A percentile compares a stretch with the other conserved stretches of the same genome.
Conservation (phyloP, 2,888 invertebrate species). For the Scelioninae gen. 2 region DNA sequence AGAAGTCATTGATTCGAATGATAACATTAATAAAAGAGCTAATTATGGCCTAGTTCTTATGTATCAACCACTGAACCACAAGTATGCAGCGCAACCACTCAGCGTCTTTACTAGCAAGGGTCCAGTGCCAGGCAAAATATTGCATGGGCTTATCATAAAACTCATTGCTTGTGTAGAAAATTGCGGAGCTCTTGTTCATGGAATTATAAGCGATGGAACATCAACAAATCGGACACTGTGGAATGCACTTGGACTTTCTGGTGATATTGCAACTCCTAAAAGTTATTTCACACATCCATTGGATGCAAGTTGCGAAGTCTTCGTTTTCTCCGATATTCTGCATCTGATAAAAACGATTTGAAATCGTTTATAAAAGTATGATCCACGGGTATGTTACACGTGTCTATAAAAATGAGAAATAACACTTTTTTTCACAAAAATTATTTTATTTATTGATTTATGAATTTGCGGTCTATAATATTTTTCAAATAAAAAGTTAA, state of each 20-base stretch:
- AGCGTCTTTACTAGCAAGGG: neutral
- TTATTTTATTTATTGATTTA: no score
- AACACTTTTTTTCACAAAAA: no score
- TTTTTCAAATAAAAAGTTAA: no score
- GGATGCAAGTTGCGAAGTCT: neutral
- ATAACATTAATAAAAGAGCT: neutral
- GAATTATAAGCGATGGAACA: conserved; percentile 24
- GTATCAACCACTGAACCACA: neutral
- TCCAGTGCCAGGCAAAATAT: neutral
- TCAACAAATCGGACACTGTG: conserved; percentile 22
- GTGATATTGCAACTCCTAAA: neutral
- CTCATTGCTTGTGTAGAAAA: neutral
- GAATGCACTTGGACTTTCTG: conserved; percentile 15
- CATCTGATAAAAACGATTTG: neutral
- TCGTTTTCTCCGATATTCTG: neutral
- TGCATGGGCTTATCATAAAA: neutral
- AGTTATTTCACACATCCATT: neutral
- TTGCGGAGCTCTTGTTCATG: neutral
- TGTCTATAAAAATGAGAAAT: no score
- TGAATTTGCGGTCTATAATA: no score
- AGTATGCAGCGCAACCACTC: conserved; percentile 4
- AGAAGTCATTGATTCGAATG: neutral
- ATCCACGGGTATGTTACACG: neutral
- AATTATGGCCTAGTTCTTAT: neutral
- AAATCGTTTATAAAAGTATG: neutral